phyloP scores from a whole-genome alignment of 1,140 invertebrate genomes.

The Alviniconcha marisindica region DNA sequence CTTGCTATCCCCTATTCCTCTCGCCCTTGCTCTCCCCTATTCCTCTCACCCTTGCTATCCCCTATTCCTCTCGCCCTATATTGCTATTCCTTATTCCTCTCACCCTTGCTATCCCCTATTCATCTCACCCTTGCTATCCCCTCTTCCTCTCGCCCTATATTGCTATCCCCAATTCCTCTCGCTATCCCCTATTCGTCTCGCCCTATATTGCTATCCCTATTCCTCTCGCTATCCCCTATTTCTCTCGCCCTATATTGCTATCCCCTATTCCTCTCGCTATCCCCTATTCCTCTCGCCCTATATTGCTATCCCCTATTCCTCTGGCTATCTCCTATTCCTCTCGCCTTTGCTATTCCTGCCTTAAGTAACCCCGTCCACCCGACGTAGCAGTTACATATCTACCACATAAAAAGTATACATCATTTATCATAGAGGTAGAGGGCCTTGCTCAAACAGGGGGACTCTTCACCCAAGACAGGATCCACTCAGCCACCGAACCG shows the following conservation, averaged over 20 bases:
- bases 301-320: not conserved
- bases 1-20: not conserved
- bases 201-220: not conserved
- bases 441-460: too few relatives aligned
- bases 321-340: not conserved
- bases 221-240: not conserved
- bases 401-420: too few relatives aligned
- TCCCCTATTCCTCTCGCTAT: conserved; percentile 3
- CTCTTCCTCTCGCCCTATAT: not conserved
- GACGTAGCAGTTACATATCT: too few relatives aligned
- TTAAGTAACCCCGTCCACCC: too few relatives aligned
- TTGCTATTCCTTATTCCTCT: not conserved
- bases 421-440: too few relatives aligned
- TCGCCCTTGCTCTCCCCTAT: not conserved
- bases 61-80: not conserved
- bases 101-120: not conserved
- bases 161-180: not conserved
- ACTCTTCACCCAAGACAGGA: too few relatives aligned
- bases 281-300: not conserved
- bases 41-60: not conserved
- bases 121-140: not conserved
- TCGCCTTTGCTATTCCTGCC: not conserved
- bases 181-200: not conserved
- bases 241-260: not conserved
- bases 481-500: not conserved